Conservation (phyloP, 2,113 vertebrate species). For the Pogonocichla stellata region DNA sequence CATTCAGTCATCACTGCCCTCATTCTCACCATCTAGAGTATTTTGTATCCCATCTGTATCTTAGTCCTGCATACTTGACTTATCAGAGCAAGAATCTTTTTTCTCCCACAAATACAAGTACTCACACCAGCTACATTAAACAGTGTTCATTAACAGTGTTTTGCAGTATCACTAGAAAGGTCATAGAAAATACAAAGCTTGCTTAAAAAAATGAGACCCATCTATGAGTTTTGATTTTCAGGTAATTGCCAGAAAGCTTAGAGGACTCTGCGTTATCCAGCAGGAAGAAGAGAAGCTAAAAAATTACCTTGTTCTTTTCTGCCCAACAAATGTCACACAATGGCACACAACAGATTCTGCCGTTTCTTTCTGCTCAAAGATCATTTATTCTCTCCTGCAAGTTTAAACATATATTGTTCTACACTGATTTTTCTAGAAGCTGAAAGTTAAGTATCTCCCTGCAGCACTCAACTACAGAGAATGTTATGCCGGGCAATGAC, state of each 20-base stretch:
- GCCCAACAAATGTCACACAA: background rate
- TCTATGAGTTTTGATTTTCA: background rate
- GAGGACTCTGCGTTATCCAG: fast-evolving
- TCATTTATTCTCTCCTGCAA: background rate
- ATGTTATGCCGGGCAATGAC: background rate
- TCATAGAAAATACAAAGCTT: background rate
- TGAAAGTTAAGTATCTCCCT: background rate
- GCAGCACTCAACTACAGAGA: background rate
- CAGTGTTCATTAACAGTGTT: background rate
- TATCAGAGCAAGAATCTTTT: background rate
- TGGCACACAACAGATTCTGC: background rate
- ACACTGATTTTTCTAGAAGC: background rate
- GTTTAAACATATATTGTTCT: background rate
- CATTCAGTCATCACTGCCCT: background rate
- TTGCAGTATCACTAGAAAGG: background rate
- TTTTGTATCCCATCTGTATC: background rate
- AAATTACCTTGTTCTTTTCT: background rate
- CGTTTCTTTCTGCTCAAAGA: background rate
- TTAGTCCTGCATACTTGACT: background rate
- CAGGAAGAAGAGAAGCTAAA: background rate
- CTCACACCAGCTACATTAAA: background rate
- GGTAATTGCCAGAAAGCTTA: background rate
- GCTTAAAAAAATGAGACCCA: background rate
- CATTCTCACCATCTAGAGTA: background rate
- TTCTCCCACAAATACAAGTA: background rate